These are phyloP conservation scores for Eublepharis macularius DNA, from an alignment of 2,113 vertebrate genomes.

Conservation along the genomic window DNA sequence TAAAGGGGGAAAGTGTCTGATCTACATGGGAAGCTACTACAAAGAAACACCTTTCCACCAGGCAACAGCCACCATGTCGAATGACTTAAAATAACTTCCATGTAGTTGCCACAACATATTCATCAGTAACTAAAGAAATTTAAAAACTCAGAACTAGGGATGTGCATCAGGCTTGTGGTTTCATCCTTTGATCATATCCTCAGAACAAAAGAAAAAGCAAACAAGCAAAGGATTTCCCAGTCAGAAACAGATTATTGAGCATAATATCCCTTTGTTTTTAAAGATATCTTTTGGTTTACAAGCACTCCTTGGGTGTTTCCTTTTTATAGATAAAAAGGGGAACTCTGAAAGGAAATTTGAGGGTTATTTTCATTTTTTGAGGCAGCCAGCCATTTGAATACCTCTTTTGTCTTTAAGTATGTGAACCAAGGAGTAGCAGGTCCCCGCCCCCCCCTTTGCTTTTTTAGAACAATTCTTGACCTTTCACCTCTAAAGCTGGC, in stretches of 20 bases:
- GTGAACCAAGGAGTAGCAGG: neutral
- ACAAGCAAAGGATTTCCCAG: neutral
- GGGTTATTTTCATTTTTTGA: neutral
- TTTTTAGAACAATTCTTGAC: slow-evolving; percentile 10
- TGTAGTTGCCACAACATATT: neutral
- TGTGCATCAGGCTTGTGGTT: neutral
- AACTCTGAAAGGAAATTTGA: slow-evolving; percentile 23
- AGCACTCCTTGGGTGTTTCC: neutral
- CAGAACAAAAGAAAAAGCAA: slow-evolving; percentile 32
- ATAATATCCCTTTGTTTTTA: neutral
- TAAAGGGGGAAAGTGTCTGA: neutral
- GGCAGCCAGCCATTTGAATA: neutral
- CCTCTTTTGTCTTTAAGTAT: slow-evolving; percentile 10
- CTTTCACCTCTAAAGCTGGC: slow-evolving; percentile 14
- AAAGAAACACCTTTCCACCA: too few species aligned
- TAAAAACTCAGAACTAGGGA: neutral
- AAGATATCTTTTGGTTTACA: neutral
- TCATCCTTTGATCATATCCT: neutral
- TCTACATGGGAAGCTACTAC: neutral
- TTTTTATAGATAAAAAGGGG: slow-evolving; percentile 27
- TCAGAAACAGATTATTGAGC: neutral
- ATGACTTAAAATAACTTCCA: neutral
- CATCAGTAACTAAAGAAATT: neutral
- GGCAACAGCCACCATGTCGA: neutral
- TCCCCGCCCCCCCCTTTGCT: neutral